Percentiles rank a stretch among this genome's conserved stretches.
phyloP scores from a whole-genome alignment of 2,797 vertebrate species.

The Crypturellus tataupa region DNA sequence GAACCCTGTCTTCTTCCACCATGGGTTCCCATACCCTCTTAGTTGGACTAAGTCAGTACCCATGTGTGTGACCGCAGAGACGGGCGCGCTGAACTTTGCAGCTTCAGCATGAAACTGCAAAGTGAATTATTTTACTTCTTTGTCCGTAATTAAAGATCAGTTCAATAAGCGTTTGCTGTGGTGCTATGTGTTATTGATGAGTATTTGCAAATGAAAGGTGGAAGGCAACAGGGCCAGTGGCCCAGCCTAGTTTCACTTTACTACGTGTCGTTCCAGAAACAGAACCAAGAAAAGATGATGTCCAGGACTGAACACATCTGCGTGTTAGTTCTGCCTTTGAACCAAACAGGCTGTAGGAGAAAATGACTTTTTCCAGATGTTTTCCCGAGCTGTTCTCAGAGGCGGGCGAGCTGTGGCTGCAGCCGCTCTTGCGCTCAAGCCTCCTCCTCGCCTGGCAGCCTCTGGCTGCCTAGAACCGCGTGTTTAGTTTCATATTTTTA shows the following conservation, averaged over 20 bases:
- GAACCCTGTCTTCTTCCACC: neutral
- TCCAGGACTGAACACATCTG: neutral
- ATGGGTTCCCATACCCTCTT: neutral
- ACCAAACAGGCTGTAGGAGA: neutral
- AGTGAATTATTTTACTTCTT: no score
- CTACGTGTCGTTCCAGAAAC: neutral
- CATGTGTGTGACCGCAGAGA: neutral
- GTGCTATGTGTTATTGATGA: neutral
- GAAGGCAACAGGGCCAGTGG: neutral
- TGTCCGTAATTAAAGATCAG: neutral
- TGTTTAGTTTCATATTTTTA: no score
- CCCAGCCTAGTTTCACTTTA: neutral
- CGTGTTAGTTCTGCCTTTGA: neutral
- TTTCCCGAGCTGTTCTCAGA: fast-evolving
- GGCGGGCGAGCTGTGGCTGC: neutral
- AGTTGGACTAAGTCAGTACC: neutral
- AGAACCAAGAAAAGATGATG: neutral
- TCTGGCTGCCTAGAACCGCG: no score
- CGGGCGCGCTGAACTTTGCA: neutral
- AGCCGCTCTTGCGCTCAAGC: no score
- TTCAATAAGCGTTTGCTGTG: neutral
- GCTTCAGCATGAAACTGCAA: neutral
- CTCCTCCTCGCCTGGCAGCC: neutral
- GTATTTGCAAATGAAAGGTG: neutral
- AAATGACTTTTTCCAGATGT: neutral